These are phyloP conservation scores for Hydropotes inermis DNA, from an alignment of 2,113 vertebrate species.

Conservation along the genomic window DNA sequence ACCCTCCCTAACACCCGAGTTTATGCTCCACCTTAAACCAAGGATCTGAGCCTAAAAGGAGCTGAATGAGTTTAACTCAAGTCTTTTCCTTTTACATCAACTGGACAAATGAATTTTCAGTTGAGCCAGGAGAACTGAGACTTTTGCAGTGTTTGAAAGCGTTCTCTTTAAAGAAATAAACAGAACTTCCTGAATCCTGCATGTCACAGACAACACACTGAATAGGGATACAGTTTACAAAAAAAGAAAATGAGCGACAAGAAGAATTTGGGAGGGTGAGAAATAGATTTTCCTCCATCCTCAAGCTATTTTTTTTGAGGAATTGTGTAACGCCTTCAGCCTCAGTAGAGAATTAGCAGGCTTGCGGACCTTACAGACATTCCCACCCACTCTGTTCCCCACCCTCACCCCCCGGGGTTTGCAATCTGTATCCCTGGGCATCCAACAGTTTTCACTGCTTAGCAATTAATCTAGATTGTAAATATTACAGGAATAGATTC, in stretches of 20 bases:
- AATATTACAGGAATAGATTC: background rate
- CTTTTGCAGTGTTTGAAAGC: too few species aligned
- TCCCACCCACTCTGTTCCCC: too few species aligned
- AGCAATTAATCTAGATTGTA: background rate
- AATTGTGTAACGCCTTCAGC: background rate
- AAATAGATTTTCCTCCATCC: background rate
- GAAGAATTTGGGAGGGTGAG: background rate
- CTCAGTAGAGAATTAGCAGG: too few species aligned
- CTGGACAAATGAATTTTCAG: background rate
- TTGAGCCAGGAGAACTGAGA: background rate
- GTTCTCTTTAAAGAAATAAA: background rate
- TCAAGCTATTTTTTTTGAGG: background rate
- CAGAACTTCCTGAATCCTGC: background rate
- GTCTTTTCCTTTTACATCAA: background rate
- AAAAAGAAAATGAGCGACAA: background rate
- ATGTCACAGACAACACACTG: background rate
- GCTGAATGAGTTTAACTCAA: accelerated
- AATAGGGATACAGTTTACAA: background rate
- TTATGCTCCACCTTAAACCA: too few species aligned
- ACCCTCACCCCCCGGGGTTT: accelerated
- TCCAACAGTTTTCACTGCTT: background rate
- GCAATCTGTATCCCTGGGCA: accelerated
- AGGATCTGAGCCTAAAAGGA: background rate
- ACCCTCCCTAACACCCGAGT: accelerated
- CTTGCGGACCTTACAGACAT: background rate